These are phyloP conservation scores for Lucinisca nassula DNA, from an alignment of 2,888 invertebrate genomes.

Conservation along the genomic window DNA sequence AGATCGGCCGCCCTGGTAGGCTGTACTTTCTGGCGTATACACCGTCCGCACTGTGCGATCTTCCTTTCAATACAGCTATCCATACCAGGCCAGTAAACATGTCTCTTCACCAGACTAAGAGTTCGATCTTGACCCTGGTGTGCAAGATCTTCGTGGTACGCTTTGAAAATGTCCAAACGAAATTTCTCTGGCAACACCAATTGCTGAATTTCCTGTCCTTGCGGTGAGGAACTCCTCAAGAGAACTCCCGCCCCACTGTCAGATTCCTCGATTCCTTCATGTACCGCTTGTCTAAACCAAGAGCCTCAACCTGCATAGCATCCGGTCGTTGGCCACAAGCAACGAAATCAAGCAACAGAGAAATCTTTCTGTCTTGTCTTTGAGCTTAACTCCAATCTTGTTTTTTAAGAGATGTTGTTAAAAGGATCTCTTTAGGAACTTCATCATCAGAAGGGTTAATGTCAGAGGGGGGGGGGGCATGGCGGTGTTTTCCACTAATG, in stretches of 20 bases:
- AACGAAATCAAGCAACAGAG: not conserved
- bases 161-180: not conserved
- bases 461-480: not conserved
- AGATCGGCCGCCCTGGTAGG: no score
- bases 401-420: not conserved
- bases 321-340: not conserved
- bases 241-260: not conserved
- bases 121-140: not conserved
- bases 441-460: not conserved
- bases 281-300: not conserved
- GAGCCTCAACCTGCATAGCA: no score
- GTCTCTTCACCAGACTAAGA: not conserved
- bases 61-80: not conserved
- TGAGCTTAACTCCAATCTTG: not conserved
- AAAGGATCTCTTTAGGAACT: not conserved
- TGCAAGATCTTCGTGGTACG: not conserved
- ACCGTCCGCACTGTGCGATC: not conserved
- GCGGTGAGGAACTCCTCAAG: not conserved
- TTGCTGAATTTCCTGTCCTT: not conserved
- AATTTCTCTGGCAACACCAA: not conserved
- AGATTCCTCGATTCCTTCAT: not conserved
- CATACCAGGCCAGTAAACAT: not conserved
- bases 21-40: no score
- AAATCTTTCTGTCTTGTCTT: not conserved
- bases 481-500: not conserved